Percentiles rank a stretch among this genome's conserved stretches.
These are phyloP conservation scores for Horisme vitalbata DNA, from an alignment of 2,888 invertebrate species.

Conservation along the genomic window DNA sequence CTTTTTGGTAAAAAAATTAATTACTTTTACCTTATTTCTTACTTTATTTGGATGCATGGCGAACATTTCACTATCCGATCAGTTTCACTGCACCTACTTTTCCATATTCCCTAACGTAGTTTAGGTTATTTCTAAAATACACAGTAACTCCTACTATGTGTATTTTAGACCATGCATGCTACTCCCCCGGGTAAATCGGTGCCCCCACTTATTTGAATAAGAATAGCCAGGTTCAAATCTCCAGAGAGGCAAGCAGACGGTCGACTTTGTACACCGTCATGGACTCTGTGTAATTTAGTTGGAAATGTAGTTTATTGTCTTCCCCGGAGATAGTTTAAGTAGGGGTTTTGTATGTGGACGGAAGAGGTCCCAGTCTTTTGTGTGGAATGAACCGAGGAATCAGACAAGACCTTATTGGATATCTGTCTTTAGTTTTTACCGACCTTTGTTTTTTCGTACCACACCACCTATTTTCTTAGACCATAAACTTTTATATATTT, in stretches of 20 bases:
- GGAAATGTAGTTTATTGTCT: slow-evolving; percentile 45
- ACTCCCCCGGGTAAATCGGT: slow-evolving; percentile 62
- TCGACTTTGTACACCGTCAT: slow-evolving; percentile 50
- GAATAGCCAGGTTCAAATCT: slow-evolving; percentile 62
- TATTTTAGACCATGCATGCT: slow-evolving; percentile 39
- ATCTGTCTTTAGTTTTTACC: not conserved
- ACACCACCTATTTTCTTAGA: too few relatives aligned
- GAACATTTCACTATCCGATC: not conserved
- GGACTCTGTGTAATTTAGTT: slow-evolving; percentile 49
- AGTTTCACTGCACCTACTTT: not conserved
- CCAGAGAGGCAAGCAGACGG: slow-evolving; percentile 47
- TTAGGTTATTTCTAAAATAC: too few relatives aligned
- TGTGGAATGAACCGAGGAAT: slow-evolving; percentile 6
- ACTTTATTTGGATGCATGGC: not conserved
- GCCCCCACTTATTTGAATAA: slow-evolving; percentile 76
- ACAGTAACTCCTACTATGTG: slow-evolving; percentile 21
- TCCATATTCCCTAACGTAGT: slow-evolving; percentile 21
- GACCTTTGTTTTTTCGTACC: not conserved
- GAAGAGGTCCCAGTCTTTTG: not conserved
- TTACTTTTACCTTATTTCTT: not conserved
- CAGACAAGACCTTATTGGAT: too few relatives aligned
- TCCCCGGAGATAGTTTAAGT: slow-evolving; percentile 29
- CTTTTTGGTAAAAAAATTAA: slow-evolving; percentile 43
- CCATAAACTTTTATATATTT: too few relatives aligned
- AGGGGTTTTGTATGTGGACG: slow-evolving; percentile 14